Conservation (phyloP, 2,113 vertebrate species). For the Nannospalax galili region DNA sequence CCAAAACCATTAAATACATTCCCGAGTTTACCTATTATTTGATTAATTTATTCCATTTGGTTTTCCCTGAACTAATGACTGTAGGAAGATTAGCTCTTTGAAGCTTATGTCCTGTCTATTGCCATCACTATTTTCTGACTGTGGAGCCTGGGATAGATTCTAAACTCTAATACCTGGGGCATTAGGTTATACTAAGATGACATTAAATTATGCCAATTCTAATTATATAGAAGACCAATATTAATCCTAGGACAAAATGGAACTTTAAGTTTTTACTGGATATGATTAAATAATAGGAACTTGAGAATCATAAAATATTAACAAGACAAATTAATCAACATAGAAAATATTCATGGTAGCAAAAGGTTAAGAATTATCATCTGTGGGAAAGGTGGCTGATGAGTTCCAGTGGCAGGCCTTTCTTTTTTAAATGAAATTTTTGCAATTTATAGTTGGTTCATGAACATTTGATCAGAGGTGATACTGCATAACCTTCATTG, state of each 20-base stretch:
- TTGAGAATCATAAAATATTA: background rate
- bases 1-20: background rate
- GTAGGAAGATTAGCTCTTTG: background rate
- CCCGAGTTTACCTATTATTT: background rate
- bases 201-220: background rate
- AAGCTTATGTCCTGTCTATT: background rate
- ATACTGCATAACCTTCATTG: background rate
- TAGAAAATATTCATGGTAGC: background rate
- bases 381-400: background rate
- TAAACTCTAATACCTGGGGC: background rate
- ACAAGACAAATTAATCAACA: conserved; percentile 19
- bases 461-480: background rate
- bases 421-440: background rate
- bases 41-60: background rate
- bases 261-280: background rate
- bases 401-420: background rate
- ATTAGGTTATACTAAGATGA: background rate
- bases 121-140: background rate
- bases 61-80: background rate
- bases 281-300: background rate
- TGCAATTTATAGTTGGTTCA: background rate
- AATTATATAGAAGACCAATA: background rate
- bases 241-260: background rate
- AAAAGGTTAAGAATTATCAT: background rate
- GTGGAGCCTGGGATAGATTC: background rate